These are phyloP conservation scores for Archocentrus centrarchus DNA, from an alignment of 2,113 vertebrate species.

Conservation along the genomic window DNA sequence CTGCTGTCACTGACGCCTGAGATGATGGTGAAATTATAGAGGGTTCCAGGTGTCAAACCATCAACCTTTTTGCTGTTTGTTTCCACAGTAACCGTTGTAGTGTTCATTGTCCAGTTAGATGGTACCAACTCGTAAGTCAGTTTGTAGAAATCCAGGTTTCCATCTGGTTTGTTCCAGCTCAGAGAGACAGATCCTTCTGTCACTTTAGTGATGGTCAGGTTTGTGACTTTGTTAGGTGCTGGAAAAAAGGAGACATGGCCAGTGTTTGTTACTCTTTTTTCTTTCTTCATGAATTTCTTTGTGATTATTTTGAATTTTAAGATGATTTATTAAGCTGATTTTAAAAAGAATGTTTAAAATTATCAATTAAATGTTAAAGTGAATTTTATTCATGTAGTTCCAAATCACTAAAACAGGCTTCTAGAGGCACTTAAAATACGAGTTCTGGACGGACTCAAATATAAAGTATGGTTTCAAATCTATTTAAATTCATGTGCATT, in stretches of 20 bases:
- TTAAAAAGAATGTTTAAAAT: no score
- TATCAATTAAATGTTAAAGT: no score
- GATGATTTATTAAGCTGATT: no score
- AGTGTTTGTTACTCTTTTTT: neutral
- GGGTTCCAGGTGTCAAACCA: neutral
- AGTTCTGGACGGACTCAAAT: no score
- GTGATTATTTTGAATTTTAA: neutral
- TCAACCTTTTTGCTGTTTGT: fast-evolving
- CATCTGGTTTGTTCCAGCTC: constrained; percentile 38
- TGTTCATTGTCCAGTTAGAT: no score
- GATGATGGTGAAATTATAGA: constrained; percentile 40
- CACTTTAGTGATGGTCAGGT: fast-evolving
- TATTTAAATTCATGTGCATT: no score
- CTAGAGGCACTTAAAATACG: no score
- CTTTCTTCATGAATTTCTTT: neutral
- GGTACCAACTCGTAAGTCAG: neutral
- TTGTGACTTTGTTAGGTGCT: constrained; percentile 53
- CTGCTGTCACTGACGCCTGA: neutral
- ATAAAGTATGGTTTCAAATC: no score
- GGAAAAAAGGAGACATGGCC: neutral
- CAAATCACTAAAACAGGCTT: no score
- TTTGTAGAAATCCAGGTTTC: constrained; percentile 26
- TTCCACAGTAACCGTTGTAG: fast-evolving
- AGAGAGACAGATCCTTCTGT: neutral
- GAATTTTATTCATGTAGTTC: no score